Base-by-base conservation (phyloP, 35 echinoderm and acorn worm genomes). In the Heliocidaris erythrogramma region DNA sequence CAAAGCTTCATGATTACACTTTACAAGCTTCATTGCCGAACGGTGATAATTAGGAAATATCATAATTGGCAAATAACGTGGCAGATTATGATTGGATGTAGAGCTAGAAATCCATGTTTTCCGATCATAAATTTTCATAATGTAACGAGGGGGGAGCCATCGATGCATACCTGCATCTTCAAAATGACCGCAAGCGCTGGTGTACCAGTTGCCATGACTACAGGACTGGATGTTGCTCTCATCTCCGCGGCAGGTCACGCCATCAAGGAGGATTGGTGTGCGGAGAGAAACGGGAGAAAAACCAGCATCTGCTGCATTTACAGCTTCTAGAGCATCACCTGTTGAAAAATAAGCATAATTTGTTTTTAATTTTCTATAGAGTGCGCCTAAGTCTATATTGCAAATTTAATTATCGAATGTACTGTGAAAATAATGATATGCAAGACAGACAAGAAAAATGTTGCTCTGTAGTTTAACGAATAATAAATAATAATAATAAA, bases 161-260 rank as follows among this genome's bases (percentile, higher is more conserved):
- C 65, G n/a, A 78, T 7, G 48, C 94, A 88, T 94, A 99, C 98
- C 98, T 69, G 97, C 97, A 97, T 99, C 98, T 94, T 99, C 98
- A 16, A 94, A 95, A 48, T 99, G 98, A 29, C 95, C 98, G 49
- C 97, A 97, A 88, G 95, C 96, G 85, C 97, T 96, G 88, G 49
- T 56, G 9, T 95, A 95, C 98, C 98, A 99, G 21, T 90, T 52
- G 27, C 49, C n/a, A 50, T 96, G 90, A 27, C 48, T 60, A 88
- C 98, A 99, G 49, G 97, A 97, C 24, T 97, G 97, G 9, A 99
- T 21, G 29, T 97, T 99, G 35, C 69, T 92, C 48, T 99, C 98
- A 48, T 48, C 59, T 13, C 98, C 98, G 47, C 24, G 48, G 47
- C 98, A 99, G 24, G 96, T 94, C 2, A 99, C 88, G 85, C 97